phyloP scores from a whole-genome alignment of 2,113 vertebrate genomes.

The Drymodes brunneopygia region DNA sequence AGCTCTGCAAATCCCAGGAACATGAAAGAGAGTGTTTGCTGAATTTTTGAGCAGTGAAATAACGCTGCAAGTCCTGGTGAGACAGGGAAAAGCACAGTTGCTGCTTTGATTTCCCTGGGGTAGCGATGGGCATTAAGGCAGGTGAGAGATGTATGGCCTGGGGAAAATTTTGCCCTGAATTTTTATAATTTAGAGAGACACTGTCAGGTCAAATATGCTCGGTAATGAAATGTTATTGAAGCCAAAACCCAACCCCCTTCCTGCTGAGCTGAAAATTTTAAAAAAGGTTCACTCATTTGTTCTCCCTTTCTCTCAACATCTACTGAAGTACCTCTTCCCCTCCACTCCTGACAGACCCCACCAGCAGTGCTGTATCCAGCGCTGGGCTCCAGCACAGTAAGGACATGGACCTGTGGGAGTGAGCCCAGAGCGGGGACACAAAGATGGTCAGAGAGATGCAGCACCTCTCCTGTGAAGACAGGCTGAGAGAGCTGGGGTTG shows the following conservation, averaged over 20 bases:
- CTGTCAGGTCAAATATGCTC: not conserved
- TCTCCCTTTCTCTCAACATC: not conserved
- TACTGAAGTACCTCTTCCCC: not conserved
- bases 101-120: not conserved
- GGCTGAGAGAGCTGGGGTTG: not conserved
- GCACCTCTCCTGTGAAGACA: not conserved
- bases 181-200: not conserved
- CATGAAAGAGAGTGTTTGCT: not conserved
- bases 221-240: not conserved
- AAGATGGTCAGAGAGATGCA: not conserved
- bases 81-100: not conserved
- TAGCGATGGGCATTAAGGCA: not conserved
- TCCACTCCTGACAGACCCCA: not conserved
- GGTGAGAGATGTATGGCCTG: not conserved
- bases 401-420: accelerated
- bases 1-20: not conserved
- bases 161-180: not conserved
- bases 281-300: not conserved
- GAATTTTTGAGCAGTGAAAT: not conserved
- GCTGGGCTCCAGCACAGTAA: not conserved
- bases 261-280: not conserved
- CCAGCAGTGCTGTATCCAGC: not conserved
- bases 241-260: not conserved
- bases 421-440: not conserved
- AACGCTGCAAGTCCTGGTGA: not conserved